Conservation (phyloP, 2,113 vertebrate genomes). For the Myiozetetes cayanensis region DNA sequence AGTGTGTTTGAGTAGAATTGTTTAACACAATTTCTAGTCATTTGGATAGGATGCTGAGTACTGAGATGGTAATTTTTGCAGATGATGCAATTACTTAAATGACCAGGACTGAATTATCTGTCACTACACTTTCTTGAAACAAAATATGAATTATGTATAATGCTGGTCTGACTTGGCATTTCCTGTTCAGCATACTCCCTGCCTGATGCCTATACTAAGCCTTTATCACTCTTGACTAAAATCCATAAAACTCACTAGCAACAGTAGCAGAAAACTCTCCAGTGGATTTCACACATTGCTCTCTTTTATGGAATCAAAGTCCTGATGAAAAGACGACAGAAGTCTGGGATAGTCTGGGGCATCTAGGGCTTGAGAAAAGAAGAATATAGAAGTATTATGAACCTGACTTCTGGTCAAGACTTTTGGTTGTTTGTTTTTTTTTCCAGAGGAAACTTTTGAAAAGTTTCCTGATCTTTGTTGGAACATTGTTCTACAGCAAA, state of each 20-base stretch:
- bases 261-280: background rate
- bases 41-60: background rate
- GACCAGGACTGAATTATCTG: conserved; percentile 9
- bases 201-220: background rate
- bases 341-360: background rate
- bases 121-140: conserved; percentile 9
- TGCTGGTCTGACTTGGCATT: background rate
- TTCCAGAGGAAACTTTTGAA: background rate
- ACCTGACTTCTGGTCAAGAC: background rate
- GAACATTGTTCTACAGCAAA: background rate
- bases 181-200: background rate
- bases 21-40: conserved; percentile 26
- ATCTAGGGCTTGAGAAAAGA: background rate
- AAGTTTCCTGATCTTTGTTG: background rate
- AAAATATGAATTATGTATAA: background rate
- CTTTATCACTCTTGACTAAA: conserved; percentile 4
- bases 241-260: background rate
- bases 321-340: background rate
- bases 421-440: background rate
- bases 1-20: background rate
- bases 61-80: conserved; percentile 24
- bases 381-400: background rate
- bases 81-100: conserved; percentile 47
- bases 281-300: background rate
- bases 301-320: background rate